phyloP scores from a whole-genome alignment of 2,797 vertebrate genomes.

The Labroides dimidiatus region DNA sequence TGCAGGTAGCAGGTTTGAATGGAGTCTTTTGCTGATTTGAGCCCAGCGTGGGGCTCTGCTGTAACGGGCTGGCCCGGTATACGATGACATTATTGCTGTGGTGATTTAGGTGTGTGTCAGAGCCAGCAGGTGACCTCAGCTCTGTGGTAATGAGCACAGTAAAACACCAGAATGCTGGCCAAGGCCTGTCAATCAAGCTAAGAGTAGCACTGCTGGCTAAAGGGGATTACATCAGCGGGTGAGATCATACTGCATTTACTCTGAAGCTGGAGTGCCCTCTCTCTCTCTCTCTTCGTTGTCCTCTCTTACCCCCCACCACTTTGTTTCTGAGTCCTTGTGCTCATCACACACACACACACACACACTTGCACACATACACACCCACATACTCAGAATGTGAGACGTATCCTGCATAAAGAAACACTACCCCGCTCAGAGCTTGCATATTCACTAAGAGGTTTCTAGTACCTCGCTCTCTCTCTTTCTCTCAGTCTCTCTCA shows the following conservation, averaged over 20 bases:
- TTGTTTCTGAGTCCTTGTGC: conserved; percentile 61
- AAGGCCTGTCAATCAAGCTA: conserved; percentile 79
- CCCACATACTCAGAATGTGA: conserved; percentile 34
- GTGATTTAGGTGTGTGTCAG: conserved; percentile 80
- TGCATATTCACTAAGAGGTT: conserved; percentile 61
- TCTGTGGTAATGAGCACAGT: conserved; percentile 80
- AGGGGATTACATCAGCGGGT: conserved; percentile 84
- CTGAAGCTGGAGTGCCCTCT: conserved; percentile 58
- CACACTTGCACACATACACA: conserved; percentile 18
- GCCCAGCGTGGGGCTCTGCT: conserved; percentile 35
- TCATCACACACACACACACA: conserved; percentile 33
- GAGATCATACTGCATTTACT: conserved; percentile 84
- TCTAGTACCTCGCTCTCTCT: conserved; percentile 38
- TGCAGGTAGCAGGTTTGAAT: conserved; percentile 4
- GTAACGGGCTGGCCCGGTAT: conserved; percentile 37
- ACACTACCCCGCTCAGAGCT: conserved; percentile 47
- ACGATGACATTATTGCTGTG: conserved; percentile 64
- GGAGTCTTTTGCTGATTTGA: conserved; percentile 56
- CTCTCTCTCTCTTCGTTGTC: conserved; percentile 24
- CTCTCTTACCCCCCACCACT: conserved; percentile 35
- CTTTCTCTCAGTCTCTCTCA: conserved; percentile 15
- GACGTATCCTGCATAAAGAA: conserved; percentile 53
- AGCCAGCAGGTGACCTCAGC: conserved; percentile 82
- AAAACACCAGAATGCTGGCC: conserved; percentile 78
- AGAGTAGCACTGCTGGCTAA: conserved; percentile 79